Evolutionary conservation across 1,140 invertebrate species (phyloP), one percentile per base, ranked within the genome.

Genomic region (Oscheius sp.): DNA sequence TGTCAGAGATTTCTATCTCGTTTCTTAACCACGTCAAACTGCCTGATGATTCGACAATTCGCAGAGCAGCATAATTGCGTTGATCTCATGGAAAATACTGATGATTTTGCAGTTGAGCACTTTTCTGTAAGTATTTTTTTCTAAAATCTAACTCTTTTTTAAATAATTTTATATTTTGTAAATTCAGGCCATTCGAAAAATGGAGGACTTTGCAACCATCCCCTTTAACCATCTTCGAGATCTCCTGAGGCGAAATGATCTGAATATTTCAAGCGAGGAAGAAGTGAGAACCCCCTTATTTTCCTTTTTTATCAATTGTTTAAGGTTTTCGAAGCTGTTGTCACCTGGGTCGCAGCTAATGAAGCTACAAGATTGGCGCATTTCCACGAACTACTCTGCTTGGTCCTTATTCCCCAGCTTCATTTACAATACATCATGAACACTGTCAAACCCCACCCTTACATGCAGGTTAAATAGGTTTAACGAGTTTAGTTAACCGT

Each of bases 61-160:
- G 69, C 77, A 7, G 70, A 77, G 36, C 68, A 67, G 31, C 64
- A 77, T 59, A 76, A 77, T 36, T 77, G 76, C 35, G 42, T 49
- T n/a, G 64, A 46, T n/a, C 68, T 77, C 3, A 68, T 64, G 23
- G 32, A 46, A 18, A 61, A 71, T n/a, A 73, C 67, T 23, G 74
- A 77, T 46, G 55, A 77, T 20, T 77, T 77, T 49, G 74, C 76
- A n/a, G 68, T 73, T 18, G 75, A 77, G 2, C 38, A 77, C 55
- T 75, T 75, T 42, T 28, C 46, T 18, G 71, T 73, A n/a, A 59
- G 45, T 67, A 20, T n/a, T n/a, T n/a, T n/a, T n/a, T n/a, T n/a
- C n/a, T 18, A 18, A 52, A 52, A 18, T 67, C 29, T 10, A 36
- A 46, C 13, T 28, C 45, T 63, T 59, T 38, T 49, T 76, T 20